Evolutionary conservation across 2,888 invertebrate genomes (phyloP).

Genomic region (Latrodectus elegans): DNA sequence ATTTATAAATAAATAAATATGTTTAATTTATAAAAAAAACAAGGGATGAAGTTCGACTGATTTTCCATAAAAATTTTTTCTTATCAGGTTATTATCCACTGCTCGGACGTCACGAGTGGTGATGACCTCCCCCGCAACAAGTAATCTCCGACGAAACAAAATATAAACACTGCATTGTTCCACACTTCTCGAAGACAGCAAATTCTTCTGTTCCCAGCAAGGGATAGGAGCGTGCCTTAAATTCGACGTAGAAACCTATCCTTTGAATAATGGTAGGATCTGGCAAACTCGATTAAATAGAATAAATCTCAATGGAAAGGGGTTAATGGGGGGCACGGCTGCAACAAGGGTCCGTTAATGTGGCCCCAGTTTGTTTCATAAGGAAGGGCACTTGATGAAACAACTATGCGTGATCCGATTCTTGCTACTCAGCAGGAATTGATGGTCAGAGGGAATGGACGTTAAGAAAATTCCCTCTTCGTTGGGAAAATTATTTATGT

Average conservation of each 20-base stretch:
- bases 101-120: too few relatives aligned
- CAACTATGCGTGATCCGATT: not conserved
- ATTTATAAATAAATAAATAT: too few relatives aligned
- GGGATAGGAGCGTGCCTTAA: not conserved
- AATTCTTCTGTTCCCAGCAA: not conserved
- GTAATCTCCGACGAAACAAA: too few relatives aligned
- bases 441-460: not conserved
- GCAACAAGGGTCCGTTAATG: slow-evolving; percentile 46
- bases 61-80: too few relatives aligned
- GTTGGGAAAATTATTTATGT: too few relatives aligned
- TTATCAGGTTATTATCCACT: too few relatives aligned
- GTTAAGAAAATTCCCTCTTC: too few relatives aligned
- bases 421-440: not conserved
- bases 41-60: too few relatives aligned
- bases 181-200: not conserved
- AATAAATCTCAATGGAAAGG: slow-evolving; percentile 37
- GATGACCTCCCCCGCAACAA: too few relatives aligned
- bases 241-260: not conserved
- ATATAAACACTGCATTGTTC: too few relatives aligned
- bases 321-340: slow-evolving; percentile 47
- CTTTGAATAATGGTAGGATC: slow-evolving; percentile 19
- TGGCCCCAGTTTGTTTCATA: not conserved
- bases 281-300: slow-evolving; percentile 31
- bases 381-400: not conserved
- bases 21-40: too few relatives aligned